These are phyloP conservation scores for Xylocopa sonorina DNA, from an alignment of 1,140 invertebrate species.

Conservation along the genomic window DNA sequence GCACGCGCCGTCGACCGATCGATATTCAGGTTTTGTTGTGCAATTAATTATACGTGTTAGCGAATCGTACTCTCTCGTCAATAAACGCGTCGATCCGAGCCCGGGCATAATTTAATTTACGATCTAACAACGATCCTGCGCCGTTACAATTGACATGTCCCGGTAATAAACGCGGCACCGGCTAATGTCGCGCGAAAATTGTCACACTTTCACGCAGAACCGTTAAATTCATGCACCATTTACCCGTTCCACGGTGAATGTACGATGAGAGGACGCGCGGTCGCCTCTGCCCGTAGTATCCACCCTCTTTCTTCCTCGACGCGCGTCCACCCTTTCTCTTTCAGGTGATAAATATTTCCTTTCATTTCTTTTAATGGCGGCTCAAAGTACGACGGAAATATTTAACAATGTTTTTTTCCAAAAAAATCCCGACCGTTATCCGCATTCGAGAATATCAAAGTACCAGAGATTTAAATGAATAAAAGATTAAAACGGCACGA, in stretches of 20 bases:
- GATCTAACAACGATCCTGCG: slow-evolving; percentile 50
- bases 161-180: slow-evolving; percentile 41
- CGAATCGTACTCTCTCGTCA: slow-evolving; percentile 46
- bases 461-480: too few species aligned
- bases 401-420: background rate
- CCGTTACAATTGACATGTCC: slow-evolving; percentile 46
- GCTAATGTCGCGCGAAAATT: slow-evolving; percentile 51
- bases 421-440: background rate
- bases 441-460: background rate
- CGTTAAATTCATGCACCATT: slow-evolving; percentile 25
- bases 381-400: too few species aligned
- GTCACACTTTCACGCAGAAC: slow-evolving; percentile 8
- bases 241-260: background rate
- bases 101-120: slow-evolving; percentile 61
- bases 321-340: too few species aligned
- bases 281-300: too few species aligned
- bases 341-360: too few species aligned
- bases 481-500: too few species aligned
- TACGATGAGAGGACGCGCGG: background rate
- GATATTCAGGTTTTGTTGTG: slow-evolving; percentile 58
- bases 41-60: slow-evolving; percentile 66
- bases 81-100: slow-evolving; percentile 46
- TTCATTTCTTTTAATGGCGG: too few species aligned
- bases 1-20: slow-evolving; percentile 13
- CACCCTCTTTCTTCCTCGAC: background rate